Evolutionary conservation across 2,113 vertebrate species (phyloP).

Genomic region (Labeo catla): DNA sequence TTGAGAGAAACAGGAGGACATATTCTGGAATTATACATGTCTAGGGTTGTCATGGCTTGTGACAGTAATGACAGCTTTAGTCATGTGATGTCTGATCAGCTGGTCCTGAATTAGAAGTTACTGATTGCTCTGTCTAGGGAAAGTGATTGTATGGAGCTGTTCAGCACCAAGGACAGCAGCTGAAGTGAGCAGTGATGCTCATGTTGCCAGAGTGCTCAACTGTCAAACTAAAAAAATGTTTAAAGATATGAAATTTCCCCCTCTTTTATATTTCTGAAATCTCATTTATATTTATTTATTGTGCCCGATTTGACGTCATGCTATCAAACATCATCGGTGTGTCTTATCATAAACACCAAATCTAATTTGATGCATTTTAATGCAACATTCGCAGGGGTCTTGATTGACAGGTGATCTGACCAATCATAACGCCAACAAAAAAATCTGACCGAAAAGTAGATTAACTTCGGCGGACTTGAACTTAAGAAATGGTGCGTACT

Average conservation of each 20-base stretch:
- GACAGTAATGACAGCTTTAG: neutral
- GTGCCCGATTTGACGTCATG: neutral
- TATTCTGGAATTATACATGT: neutral
- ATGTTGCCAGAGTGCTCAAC: neutral
- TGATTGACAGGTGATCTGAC: no score
- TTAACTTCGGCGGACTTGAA: no score
- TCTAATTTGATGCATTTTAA: neutral
- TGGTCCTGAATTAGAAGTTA: neutral
- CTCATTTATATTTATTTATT: neutral
- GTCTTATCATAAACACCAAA: neutral
- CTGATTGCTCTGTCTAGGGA: neutral
- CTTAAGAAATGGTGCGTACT: no score
- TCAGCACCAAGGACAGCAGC: conserved; percentile 68
- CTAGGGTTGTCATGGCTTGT: neutral
- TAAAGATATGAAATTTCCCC: neutral
- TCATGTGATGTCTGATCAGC: neutral
- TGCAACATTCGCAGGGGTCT: neutral
- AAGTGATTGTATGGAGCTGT: neutral
- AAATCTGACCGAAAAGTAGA: no score
- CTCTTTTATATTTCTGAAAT: neutral
- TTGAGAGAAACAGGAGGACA: neutral
- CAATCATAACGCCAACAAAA: no score
- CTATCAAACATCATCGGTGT: neutral
- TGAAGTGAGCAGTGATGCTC: conserved; percentile 6
- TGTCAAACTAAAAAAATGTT: neutral